Evolutionary conservation across 2,113 vertebrate genomes (phyloP).

Genomic region (Ailuropoda melanoleuca): DNA sequence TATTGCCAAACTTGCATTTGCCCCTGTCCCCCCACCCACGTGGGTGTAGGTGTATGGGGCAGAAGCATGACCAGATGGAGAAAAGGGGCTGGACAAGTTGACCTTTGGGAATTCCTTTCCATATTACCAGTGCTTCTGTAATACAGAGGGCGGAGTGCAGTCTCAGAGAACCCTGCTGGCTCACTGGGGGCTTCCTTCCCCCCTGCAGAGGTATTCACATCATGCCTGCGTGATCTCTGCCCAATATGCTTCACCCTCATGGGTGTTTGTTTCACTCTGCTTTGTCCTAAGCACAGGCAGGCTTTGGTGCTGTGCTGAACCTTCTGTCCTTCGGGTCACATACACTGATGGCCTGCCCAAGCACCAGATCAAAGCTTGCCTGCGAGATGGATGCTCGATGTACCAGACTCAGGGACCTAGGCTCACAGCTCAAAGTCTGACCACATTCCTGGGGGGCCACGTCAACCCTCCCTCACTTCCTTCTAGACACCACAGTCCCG

Average conservation of each 20-base stretch:
- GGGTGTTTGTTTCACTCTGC: background rate
- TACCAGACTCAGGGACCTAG: background rate
- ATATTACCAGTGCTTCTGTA: background rate
- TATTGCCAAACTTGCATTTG: background rate
- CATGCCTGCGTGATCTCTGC: background rate
- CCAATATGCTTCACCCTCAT: background rate
- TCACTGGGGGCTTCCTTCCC: background rate
- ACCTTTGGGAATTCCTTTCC: background rate
- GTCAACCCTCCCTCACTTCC: background rate
- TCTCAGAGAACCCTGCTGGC: background rate
- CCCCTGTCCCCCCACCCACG: background rate
- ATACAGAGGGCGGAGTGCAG: background rate
- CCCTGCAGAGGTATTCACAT: background rate
- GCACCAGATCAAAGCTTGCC: constrained; percentile 4
- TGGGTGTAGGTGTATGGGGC: background rate
- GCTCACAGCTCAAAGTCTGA: background rate
- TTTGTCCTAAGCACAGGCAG: background rate
- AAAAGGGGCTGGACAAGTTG: background rate
- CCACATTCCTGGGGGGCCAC: background rate
- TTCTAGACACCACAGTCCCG: background rate
- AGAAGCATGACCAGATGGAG: background rate
- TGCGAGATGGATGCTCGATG: background rate
- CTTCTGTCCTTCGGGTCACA: background rate
- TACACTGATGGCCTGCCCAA: background rate
- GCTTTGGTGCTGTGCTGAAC: background rate